Evolutionary conservation across 1,140 invertebrate species (phyloP), one percentile per base, ranked within the genome.

Genomic region (Trinorchestia longiramus): DNA sequence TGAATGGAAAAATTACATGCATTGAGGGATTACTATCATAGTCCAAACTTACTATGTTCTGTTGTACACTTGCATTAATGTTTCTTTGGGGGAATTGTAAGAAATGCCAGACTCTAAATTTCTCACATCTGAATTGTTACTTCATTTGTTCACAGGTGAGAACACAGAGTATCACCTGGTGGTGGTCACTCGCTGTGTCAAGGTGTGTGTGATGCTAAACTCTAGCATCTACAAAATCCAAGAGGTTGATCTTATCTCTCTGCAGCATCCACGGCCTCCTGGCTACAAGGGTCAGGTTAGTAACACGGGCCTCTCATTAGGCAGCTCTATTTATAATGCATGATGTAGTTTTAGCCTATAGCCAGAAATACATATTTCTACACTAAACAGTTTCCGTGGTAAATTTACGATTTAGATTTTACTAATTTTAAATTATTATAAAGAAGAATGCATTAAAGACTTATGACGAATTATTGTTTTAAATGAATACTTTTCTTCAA

Each of bases 271-370:
- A 95, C 95, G 96, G 57, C 96, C 95, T 23, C 98, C 98, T 97
- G 98, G 99, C 97, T 98, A 99, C 97, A 98, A 99, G 96, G 97
- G 98, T 97, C 98, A 96, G 87, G 96, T 96, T 42, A 57, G 95
- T 36, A 23, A 77, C 28, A 36, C 28, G 62, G 11, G 62, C 28
- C 62, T 77, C n/a, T n/a, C 62, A 23, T 77, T 11, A 77, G 62
- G 62, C 36, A 36, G 15, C 62, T 15, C 62, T 3, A 3, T 77
- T 77, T 3, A 36, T 77, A 3, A 19, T 77, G 62, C 28, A 3
- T 36, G 62, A 23, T 77, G 1, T 36, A 77, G 28, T 36, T 77
- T 1, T 77, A 28, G 62, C 62, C 62, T 77, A 23, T 36, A 36
- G 47, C 47, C 47, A n/a, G n/a, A n/a, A n/a, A n/a, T n/a, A n/a